These are phyloP conservation scores for Eilema griseolum DNA, from an alignment of 2,888 invertebrate species.

Conservation along the genomic window DNA sequence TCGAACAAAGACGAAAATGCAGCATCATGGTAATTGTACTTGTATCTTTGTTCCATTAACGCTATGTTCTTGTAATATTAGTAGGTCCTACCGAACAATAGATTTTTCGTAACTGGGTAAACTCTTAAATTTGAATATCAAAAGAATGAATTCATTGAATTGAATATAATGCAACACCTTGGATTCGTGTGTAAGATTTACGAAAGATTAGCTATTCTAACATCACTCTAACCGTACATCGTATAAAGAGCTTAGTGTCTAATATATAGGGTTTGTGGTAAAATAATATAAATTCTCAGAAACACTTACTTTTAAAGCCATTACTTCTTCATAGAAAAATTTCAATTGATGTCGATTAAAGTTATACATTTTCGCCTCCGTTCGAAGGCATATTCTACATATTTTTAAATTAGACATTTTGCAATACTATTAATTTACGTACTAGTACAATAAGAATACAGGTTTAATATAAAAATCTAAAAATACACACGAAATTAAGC, in stretches of 20 bases:
- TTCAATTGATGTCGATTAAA: constrained; percentile 64
- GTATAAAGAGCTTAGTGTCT: not conserved
- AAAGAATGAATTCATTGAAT: not conserved
- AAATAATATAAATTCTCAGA: not conserved
- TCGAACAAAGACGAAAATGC: too few species aligned
- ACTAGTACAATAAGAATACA: not conserved
- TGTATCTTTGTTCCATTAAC: too few species aligned
- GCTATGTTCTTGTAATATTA: too few species aligned
- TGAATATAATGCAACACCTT: not conserved
- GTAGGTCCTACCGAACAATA: too few species aligned
- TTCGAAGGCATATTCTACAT: constrained; percentile 71
- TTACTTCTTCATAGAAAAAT: constrained; percentile 72
- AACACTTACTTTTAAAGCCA: constrained; percentile 62
- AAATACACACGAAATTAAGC: not conserved
- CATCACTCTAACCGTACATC: not conserved
- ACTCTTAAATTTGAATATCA: constrained; percentile 10
- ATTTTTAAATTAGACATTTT: constrained; percentile 63
- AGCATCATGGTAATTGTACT: too few species aligned
- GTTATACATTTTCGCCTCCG: constrained; percentile 65
- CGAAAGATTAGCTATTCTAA: not conserved
- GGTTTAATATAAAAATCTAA: not conserved
- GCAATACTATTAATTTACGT: not conserved
- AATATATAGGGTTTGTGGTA: not conserved
- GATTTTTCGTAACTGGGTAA: too few species aligned
- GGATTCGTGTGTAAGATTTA: not conserved